Percentiles rank a stretch among this genome's conserved stretches.
Evolutionary conservation across 2,797 vertebrate species (phyloP).

Genomic region (Vultur gryphus): DNA sequence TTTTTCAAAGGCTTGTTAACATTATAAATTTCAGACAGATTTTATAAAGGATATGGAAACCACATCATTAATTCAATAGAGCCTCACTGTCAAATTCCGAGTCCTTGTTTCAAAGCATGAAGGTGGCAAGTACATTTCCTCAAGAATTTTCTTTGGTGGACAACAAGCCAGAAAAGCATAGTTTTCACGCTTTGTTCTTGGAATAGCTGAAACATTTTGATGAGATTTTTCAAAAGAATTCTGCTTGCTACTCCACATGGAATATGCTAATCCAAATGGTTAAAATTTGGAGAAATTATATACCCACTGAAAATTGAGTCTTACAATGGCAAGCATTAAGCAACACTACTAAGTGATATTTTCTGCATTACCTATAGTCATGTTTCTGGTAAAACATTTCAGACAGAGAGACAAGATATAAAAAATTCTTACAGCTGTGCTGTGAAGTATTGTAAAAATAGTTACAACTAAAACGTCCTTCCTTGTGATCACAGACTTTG

Average conservation of each 20-base stretch:
- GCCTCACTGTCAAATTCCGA: neutral
- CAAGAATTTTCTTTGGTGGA: neutral
- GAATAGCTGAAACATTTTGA: neutral
- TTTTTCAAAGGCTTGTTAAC: neutral
- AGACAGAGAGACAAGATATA: neutral
- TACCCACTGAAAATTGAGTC: neutral
- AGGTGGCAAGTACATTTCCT: neutral
- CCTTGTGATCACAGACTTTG: neutral
- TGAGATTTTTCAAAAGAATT: neutral
- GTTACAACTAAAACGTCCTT: neutral
- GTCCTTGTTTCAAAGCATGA: neutral
- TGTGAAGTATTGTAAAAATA: conserved; percentile 24
- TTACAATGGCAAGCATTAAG: neutral
- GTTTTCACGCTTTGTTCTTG: neutral
- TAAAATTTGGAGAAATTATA: neutral
- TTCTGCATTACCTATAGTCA: neutral
- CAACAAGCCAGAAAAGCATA: neutral
- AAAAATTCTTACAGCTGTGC: conserved; percentile 4
- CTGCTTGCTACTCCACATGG: neutral
- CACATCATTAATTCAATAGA: neutral
- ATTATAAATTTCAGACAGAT: neutral
- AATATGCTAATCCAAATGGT: neutral
- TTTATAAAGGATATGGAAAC: neutral
- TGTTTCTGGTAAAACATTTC: neutral
- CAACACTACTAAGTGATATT: neutral